Base-by-base conservation (phyloP, 2,888 invertebrate species). In the Lomographa bimaculata region DNA sequence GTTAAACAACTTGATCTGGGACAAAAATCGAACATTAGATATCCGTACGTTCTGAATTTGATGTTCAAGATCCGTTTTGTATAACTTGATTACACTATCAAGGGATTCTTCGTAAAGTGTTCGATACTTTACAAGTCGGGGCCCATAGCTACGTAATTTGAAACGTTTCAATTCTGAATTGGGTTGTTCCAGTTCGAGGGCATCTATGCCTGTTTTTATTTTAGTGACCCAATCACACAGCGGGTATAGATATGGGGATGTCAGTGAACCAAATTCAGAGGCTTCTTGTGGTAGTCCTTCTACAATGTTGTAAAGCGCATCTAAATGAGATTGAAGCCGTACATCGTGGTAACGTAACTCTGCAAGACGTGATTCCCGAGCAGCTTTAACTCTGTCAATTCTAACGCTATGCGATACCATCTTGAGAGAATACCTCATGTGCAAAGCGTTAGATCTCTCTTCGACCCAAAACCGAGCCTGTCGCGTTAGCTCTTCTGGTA, bases 41-140 rank as follows among this genome's bases (percentile, higher is more conserved):
- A 82, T 70, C n/a, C 83, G 68, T 5, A 65, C 81, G 20, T 71
- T 69, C 47, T 86, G 85, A 26, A 83, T 48, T n/a, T 68, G 57
- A 9, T 70, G 49, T 12, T 75, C 65, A 0, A 78, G 29, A n/a
- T 59, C 42, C 10, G 41, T 59, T 37, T 73, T 81, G 42, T 55
- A 71, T 0, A 55, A 46, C 2, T 54, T 60, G 7, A 77, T 34
- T 1, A 64, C 69, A 3, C 21, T 25, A 23, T 71, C 55, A 9
- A 85, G 54, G 6, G 84, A 85, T 2, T 73, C 70, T 25, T 76
- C 72, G 54, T 76, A 86, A 2, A 67, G 48, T 6, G 46, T 39
- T 1, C 69, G 68, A 46, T 81, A 65, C 46, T 71, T 79, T 1
- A 38, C n/a, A 25, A 87, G 51, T 2, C 86, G 76, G 1, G 57